Evolutionary conservation across 2,113 vertebrate species (phyloP).

Genomic region (Pomatostomus ruficeps): DNA sequence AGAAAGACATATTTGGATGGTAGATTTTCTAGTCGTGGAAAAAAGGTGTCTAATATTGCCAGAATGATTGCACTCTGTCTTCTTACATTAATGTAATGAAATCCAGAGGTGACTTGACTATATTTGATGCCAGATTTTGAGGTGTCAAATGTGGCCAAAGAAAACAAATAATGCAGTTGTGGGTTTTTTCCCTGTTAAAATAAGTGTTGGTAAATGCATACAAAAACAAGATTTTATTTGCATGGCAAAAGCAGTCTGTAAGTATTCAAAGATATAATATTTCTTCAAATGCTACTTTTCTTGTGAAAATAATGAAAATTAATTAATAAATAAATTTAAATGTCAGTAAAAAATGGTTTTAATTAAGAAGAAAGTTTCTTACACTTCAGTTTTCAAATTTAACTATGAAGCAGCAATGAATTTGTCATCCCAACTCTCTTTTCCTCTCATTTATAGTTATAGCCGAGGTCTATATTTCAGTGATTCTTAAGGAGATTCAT

Average conservation of each 20-base stretch:
- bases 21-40: not conserved
- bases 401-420: not conserved
- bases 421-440: not conserved
- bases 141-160: not conserved
- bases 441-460: not conserved
- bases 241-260: not conserved
- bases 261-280: not conserved
- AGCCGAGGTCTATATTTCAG: not conserved
- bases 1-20: not conserved
- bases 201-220: not conserved
- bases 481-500: not conserved
- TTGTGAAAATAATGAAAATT: not conserved
- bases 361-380: not conserved
- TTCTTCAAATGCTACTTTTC: not conserved
- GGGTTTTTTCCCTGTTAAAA: not conserved
- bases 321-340: not conserved
- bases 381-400: not conserved
- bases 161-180: not conserved
- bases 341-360: not conserved
- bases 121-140: not conserved
- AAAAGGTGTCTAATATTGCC: not conserved
- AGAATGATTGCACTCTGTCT: not conserved
- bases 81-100: not conserved
- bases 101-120: not conserved
- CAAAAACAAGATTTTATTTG: not conserved